These are phyloP conservation scores for Notolabrus celidotus DNA, from an alignment of 2,797 vertebrate genomes.

Conservation along the genomic window DNA sequence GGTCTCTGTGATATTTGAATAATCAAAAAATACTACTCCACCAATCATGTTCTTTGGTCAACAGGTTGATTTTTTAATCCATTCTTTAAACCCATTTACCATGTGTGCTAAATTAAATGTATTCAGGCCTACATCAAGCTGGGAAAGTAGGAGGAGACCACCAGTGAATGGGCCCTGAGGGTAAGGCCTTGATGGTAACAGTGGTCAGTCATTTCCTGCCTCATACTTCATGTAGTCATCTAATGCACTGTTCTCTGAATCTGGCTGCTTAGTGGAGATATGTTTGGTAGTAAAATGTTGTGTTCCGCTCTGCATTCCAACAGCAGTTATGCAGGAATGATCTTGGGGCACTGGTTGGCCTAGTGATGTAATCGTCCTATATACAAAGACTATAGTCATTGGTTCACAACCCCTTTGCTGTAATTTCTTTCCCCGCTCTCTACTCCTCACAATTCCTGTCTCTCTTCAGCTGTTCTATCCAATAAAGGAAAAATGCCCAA, in stretches of 20 bases:
- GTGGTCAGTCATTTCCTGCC: slow-evolving; percentile 35
- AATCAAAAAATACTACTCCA: too few relatives aligned
- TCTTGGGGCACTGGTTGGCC: background rate
- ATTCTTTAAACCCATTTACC: background rate
- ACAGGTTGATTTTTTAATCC: background rate
- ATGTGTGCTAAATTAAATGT: slow-evolving; percentile 34
- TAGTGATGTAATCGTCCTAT: too few relatives aligned
- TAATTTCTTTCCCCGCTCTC: too few relatives aligned
- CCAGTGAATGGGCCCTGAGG: slow-evolving; percentile 93
- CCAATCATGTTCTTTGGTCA: too few relatives aligned
- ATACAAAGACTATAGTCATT: too few relatives aligned
- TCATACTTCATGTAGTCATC: slow-evolving; percentile 56
- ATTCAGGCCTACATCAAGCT: slow-evolving; percentile 91
- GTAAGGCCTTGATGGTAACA: slow-evolving; percentile 78
- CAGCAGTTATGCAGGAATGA: slow-evolving; percentile 13
- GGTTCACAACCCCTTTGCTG: too few relatives aligned
- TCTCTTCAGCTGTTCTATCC: too few relatives aligned
- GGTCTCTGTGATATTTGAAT: too few relatives aligned
- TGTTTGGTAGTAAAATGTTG: slow-evolving; percentile 5
- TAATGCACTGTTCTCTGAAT: slow-evolving; percentile 18
- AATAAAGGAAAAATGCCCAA: too few relatives aligned
- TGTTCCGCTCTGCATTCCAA: slow-evolving; percentile 7
- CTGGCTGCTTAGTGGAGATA: slow-evolving; percentile 18
- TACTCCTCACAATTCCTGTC: too few relatives aligned
- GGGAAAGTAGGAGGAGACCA: slow-evolving; percentile 87